Evolutionary conservation across 2,113 vertebrate genomes (phyloP).

Genomic region (Arothron firmamentum): DNA sequence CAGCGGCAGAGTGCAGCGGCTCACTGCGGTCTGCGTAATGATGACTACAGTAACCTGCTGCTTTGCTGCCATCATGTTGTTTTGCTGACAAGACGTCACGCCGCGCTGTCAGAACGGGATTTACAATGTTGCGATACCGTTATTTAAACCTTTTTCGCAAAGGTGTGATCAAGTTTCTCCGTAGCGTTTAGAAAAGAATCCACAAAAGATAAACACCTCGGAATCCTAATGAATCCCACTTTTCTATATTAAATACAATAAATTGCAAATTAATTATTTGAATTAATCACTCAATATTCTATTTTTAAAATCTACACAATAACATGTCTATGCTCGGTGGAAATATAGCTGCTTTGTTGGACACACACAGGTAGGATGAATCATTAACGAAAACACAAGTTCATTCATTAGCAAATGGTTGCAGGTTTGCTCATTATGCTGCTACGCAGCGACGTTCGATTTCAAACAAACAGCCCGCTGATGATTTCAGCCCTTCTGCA

Average conservation of each 20-base stretch:
- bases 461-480: conserved; percentile 3
- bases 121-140: not conserved
- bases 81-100: not conserved
- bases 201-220: no score
- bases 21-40: not conserved
- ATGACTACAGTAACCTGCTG: not conserved
- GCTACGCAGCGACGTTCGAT: not conserved
- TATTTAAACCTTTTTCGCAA: not conserved
- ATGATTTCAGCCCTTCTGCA: conserved; percentile 6
- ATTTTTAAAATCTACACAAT: no score
- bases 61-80: not conserved
- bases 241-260: no score
- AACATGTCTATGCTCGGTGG: no score
- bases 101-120: not conserved
- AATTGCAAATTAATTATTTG: no score
- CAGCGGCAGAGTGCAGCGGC: not conserved
- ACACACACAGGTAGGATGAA: no score
- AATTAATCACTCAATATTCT: no score
- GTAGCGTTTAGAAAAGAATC: no score
- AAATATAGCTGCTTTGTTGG: no score
- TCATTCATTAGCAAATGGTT: conserved; percentile 2
- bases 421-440: conserved; percentile 5
- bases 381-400: not conserved
- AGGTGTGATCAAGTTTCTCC: not conserved
- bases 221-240: no score